Evolutionary conservation across 2,797 vertebrate genomes (phyloP).

Genomic region (Brachymystax lenok): DNA sequence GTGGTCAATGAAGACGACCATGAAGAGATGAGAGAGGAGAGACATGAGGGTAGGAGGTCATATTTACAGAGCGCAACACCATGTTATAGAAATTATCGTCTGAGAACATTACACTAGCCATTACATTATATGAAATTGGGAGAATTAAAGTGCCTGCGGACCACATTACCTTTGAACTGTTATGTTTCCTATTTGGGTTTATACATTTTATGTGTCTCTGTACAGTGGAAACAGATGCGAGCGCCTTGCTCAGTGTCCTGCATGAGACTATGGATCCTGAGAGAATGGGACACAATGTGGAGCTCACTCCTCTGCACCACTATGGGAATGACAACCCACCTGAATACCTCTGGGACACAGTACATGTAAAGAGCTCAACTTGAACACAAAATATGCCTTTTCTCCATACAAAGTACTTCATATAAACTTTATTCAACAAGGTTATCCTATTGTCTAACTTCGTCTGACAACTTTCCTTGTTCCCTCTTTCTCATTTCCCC

Average conservation of each 20-base stretch:
- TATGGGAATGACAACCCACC: not conserved
- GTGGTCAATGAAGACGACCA: constrained; percentile 46
- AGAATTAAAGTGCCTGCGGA: not conserved
- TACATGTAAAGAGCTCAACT: constrained; percentile 19
- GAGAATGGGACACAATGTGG: constrained; percentile 11
- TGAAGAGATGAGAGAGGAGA: constrained; percentile 48
- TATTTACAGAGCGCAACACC: not conserved
- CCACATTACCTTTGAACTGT: not conserved
- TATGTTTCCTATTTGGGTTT: not conserved
- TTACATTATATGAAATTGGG: not conserved
- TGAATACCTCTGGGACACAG: not conserved
- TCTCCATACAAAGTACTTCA: not conserved
- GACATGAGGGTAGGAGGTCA: constrained; percentile 50
- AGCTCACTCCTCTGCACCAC: constrained; percentile 9
- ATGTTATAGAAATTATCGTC: not conserved
- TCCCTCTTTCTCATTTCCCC: not conserved
- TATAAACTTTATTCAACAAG: not conserved
- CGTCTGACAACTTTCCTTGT: not conserved
- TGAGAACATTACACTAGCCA: not conserved
- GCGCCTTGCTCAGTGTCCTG: constrained; percentile 36
- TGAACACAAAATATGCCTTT: not conserved
- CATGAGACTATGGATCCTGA: constrained; percentile 42
- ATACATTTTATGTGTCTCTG: not conserved
- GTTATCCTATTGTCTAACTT: not conserved
- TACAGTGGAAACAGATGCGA: constrained; percentile 55